These are phyloP conservation scores for Tauraco hartlaubi DNA, from an alignment of 2,797 vertebrate genomes.

Conservation along the genomic window DNA sequence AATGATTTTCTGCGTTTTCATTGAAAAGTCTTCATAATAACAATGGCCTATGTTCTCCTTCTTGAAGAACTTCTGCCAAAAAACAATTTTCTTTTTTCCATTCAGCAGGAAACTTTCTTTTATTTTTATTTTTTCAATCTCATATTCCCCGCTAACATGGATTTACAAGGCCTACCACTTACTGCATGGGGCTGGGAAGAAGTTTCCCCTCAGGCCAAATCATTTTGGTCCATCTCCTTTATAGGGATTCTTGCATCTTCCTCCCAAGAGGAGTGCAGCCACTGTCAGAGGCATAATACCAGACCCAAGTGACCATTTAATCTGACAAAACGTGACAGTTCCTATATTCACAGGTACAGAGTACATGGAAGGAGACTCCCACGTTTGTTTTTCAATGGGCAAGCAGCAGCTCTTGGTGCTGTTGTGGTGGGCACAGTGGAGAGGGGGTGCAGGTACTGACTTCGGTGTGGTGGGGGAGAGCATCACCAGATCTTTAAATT, in stretches of 20 bases:
- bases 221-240: constrained; percentile 40
- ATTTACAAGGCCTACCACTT: constrained; percentile 65
- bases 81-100: constrained; percentile 70
- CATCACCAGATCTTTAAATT: background rate
- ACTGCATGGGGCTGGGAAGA: constrained; percentile 49
- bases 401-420: background rate
- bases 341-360: background rate
- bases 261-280: constrained; percentile 4
- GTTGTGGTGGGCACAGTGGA: background rate
- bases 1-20: constrained; percentile 70
- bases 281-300: constrained; percentile 15
- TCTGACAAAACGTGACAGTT: background rate
- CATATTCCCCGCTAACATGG: constrained; percentile 41
- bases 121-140: constrained; percentile 65
- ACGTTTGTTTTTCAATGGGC: background rate
- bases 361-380: background rate
- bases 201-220: constrained; percentile 27
- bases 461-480: background rate
- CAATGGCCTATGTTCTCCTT: constrained; percentile 70
- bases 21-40: constrained; percentile 70
- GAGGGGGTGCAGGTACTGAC: background rate
- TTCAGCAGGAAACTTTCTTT: constrained; percentile 69
- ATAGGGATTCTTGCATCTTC: constrained; percentile 22
- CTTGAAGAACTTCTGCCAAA: constrained; percentile 70
- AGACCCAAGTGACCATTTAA: constrained; percentile 1